These are phyloP conservation scores for Sphaeramia orbicularis DNA, from an alignment of 2,797 vertebrate species.

Conservation along the genomic window DNA sequence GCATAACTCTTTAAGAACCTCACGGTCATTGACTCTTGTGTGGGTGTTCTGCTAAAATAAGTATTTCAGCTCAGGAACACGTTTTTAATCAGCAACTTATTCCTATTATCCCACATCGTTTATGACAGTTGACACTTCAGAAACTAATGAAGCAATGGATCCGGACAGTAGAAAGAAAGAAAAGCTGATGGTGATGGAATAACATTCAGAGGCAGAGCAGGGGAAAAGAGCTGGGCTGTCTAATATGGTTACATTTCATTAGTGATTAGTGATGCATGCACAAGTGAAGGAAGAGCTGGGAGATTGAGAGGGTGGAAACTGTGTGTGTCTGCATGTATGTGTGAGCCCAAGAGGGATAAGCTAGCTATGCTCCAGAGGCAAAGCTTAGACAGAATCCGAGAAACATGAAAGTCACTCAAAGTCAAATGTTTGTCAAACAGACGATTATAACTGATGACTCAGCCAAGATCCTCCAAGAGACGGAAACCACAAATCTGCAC, in stretches of 20 bases:
- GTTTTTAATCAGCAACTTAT: no score
- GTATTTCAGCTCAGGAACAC: no score
- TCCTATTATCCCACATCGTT: no score
- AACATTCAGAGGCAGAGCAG: constrained; percentile 7
- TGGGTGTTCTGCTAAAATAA: no score
- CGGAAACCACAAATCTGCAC: constrained; percentile 10
- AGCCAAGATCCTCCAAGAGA: constrained; percentile 7
- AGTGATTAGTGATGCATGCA: constrained; percentile 36
- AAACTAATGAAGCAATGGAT: no score
- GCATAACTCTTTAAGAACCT: no score
- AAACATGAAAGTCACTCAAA: constrained; percentile 30
- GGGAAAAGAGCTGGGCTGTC: constrained; percentile 10
- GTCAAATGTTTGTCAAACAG: constrained; percentile 17
- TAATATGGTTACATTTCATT: constrained; percentile 25
- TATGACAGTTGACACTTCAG: no score
- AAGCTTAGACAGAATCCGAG: constrained; percentile 18
- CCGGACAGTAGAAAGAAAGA: no score
- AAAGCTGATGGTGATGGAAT: no score
- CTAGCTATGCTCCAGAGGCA: constrained; percentile 9
- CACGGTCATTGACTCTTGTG: no score
- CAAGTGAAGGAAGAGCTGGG: constrained; percentile 5
- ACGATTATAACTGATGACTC: constrained; percentile 10
- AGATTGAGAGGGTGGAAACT: constrained; percentile 15
- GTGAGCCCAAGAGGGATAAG: background rate
- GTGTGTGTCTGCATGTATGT: constrained; percentile 23